These are phyloP conservation scores for Mesitornis unicolor DNA, from an alignment of 2,113 vertebrate genomes.

Conservation along the genomic window DNA sequence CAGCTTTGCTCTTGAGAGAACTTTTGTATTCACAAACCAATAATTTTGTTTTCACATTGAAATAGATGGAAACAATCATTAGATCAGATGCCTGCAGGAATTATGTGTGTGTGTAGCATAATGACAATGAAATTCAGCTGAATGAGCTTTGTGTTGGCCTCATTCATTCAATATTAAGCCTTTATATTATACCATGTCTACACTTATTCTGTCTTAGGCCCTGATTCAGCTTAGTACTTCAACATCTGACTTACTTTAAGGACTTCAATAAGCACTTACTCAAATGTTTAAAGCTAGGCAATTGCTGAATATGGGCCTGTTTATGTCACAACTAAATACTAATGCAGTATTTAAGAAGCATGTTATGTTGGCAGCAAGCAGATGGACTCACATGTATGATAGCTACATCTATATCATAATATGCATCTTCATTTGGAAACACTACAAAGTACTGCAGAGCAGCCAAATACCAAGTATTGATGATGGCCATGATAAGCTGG, in stretches of 20 bases:
- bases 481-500: not conserved
- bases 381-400: not conserved
- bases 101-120: not conserved
- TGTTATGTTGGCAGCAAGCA: conserved; percentile 12
- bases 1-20: not conserved
- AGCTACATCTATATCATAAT: not conserved
- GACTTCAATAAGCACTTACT: not conserved
- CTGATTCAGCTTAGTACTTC: not conserved
- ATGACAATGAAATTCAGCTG: not conserved
- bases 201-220: not conserved
- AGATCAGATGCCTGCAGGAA: not conserved
- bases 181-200: not conserved
- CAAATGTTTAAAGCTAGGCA: not conserved
- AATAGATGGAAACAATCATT: not conserved
- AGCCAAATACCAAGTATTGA: not conserved
- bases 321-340: not conserved
- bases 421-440: not conserved
- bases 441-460: not conserved
- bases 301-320: not conserved
- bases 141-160: not conserved
- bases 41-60: not conserved
- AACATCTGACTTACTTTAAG: not conserved
- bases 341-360: not conserved
- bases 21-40: not conserved
- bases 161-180: not conserved